Percentiles rank a stretch among this genome's conserved stretches.
Conservation (phyloP, 2,113 vertebrate genomes). For the Hassar affinis region DNA sequence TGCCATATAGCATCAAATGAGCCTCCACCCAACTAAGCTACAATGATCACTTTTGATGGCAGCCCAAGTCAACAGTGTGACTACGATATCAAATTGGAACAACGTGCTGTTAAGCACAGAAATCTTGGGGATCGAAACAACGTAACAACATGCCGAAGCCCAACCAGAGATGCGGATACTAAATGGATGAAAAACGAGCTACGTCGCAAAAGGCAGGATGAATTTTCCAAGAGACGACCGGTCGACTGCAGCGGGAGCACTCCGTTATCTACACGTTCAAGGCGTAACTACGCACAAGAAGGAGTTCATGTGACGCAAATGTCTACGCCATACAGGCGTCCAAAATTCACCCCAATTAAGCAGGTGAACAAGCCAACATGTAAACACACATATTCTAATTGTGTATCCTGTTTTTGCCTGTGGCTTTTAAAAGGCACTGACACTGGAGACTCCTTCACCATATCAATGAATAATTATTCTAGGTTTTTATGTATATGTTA, state of each 20-base stretch:
- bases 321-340: conserved; percentile 41
- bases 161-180: conserved; percentile 56
- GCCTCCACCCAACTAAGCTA: conserved; percentile 21
- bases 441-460: neutral
- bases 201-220: conserved; percentile 69
- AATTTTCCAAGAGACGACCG: conserved; percentile 71
- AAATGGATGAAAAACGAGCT: conserved; percentile 63
- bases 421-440: neutral
- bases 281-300: conserved; percentile 32
- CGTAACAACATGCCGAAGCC: conserved; percentile 72
- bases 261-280: conserved; percentile 22
- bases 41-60: conserved; percentile 60
- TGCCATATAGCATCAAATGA: neutral
- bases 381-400: neutral
- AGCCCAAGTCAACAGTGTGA: conserved; percentile 39
- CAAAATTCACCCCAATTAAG: conserved; percentile 33
- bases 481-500: neutral
- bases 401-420: neutral
- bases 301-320: conserved; percentile 36
- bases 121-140: conserved; percentile 70
- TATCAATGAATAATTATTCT: neutral
- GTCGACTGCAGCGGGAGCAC: conserved; percentile 50
- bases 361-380: conserved; percentile 46
- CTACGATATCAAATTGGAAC: conserved; percentile 64
- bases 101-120: conserved; percentile 67